Percentiles rank a stretch among this genome's conserved stretches.
Conservation (phyloP, 1,140 invertebrate species). For the Apocrypta bakeri region DNA sequence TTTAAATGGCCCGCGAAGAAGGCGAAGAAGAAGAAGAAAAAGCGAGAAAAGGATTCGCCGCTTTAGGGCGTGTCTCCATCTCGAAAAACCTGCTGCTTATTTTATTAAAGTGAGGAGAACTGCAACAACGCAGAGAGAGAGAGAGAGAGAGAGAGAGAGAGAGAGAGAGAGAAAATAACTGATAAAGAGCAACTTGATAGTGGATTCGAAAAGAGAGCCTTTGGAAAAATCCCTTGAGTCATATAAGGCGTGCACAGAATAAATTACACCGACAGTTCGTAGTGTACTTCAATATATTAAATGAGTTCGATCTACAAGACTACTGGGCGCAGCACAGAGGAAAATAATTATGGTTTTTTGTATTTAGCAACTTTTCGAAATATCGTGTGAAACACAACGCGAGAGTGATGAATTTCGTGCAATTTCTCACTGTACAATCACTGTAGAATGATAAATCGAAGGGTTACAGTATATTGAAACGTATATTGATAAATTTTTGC, state of each 20-base stretch:
- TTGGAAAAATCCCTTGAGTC: background rate
- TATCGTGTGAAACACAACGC: background rate
- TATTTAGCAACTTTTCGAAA: background rate
- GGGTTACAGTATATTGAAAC: background rate
- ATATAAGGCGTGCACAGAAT: background rate
- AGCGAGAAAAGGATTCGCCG: background rate
- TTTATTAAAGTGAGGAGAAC: conserved; percentile 38
- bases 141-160: too few species aligned
- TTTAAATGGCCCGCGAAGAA: conserved; percentile 7
- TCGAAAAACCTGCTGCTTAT: conserved; percentile 47
- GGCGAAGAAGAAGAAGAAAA: background rate
- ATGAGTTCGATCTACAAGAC: background rate
- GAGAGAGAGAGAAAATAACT: too few species aligned
- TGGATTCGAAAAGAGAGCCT: too few species aligned
- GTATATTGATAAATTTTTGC: conserved; percentile 15
- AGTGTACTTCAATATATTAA: background rate
- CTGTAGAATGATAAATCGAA: background rate
- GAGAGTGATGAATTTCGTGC: conserved; percentile 7
- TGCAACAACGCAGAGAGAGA: background rate
- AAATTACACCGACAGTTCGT: background rate
- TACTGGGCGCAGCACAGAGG: background rate
- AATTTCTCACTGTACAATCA: background rate
- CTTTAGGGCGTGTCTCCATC: conserved; percentile 39
- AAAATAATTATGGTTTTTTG: background rate
- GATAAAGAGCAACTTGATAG: too few species aligned